Evolutionary conservation across 2,888 invertebrate genomes (phyloP).

Genomic region (Uloborus plumipes): DNA sequence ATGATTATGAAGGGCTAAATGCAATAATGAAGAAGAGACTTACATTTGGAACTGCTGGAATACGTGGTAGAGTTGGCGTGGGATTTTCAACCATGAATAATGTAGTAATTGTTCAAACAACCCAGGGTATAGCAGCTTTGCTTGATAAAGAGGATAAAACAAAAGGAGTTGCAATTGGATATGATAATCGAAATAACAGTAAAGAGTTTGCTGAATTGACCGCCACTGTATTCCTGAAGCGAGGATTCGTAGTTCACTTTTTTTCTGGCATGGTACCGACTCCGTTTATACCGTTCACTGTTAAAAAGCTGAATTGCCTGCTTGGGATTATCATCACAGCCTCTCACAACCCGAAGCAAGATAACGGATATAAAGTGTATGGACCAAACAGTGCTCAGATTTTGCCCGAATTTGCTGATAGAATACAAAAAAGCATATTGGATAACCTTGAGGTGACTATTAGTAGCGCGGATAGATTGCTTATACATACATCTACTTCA

Average conservation of each 20-base stretch:
- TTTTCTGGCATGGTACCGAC: slow-evolving; percentile 88
- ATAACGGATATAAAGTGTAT: slow-evolving; percentile 92
- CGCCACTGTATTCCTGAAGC: slow-evolving; percentile 84
- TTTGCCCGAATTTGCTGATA: slow-evolving; percentile 89
- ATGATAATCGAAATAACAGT: slow-evolving; percentile 93
- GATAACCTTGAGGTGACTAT: slow-evolving; percentile 82
- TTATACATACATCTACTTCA: slow-evolving; percentile 75
- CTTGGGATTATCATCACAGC: slow-evolving; percentile 96
- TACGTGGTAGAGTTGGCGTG: slow-evolving; percentile 93
- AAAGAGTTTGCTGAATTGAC: slow-evolving; percentile 88
- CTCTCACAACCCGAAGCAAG: slow-evolving; percentile 94
- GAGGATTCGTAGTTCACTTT: slow-evolving; percentile 83
- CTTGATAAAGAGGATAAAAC: slow-evolving; percentile 76
- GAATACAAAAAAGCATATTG: slow-evolving; percentile 84
- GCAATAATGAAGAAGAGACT: no score
- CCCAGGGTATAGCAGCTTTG: slow-evolving; percentile 88
- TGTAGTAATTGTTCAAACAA: slow-evolving; percentile 90
- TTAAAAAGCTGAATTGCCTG: slow-evolving; percentile 80
- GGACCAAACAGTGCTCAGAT: slow-evolving; percentile 76
- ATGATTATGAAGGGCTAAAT: no score
- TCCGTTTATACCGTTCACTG: slow-evolving; percentile 91
- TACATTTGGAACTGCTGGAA: slow-evolving; percentile 72
- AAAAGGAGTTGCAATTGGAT: slow-evolving; percentile 86
- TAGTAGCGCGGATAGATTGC: slow-evolving; percentile 82
- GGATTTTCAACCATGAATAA: slow-evolving; percentile 97